Percentiles rank a stretch among this genome's conserved stretches.
Evolutionary conservation across 1,140 invertebrate species (phyloP).

Genomic region (Euwallacea similis): DNA sequence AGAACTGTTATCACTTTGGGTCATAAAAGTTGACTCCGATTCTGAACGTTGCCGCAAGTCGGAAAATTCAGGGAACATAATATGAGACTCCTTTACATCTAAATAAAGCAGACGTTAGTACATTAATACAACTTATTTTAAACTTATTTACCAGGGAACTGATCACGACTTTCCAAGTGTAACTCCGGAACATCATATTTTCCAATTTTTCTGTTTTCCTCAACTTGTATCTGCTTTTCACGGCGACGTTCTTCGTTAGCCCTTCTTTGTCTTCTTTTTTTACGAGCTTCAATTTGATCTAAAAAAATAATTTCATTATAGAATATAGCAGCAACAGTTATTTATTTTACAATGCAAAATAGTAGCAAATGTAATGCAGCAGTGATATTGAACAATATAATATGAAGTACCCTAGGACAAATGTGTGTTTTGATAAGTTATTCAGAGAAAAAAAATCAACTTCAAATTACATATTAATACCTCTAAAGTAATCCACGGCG

Average conservation of each 20-base stretch:
- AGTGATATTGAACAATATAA: too few species aligned
- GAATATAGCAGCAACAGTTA: slow-evolving; percentile 1
- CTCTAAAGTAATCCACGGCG: slow-evolving; percentile 67
- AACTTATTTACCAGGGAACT: slow-evolving; percentile 62
- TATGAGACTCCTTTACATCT: slow-evolving; percentile 58
- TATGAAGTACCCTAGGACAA: too few species aligned
- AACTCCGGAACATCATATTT: slow-evolving; percentile 62
- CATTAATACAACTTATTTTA: neutral
- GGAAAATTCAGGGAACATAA: slow-evolving; percentile 62
- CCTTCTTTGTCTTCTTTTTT: slow-evolving; percentile 63
- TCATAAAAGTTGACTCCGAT: slow-evolving; percentile 33
- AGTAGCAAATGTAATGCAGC: neutral
- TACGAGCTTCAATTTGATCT: slow-evolving; percentile 69
- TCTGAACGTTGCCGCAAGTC: slow-evolving; percentile 36
- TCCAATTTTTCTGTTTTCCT: slow-evolving; percentile 72
- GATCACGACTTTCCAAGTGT: slow-evolving; percentile 62
- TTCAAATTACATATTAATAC: slow-evolving; percentile 53
- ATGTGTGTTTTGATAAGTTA: too few species aligned
- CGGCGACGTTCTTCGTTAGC: slow-evolving; percentile 70
- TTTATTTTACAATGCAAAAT: neutral
- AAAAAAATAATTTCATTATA: neutral
- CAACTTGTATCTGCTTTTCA: slow-evolving; percentile 70
- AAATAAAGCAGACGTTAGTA: neutral
- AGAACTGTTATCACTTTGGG: slow-evolving; percentile 38
- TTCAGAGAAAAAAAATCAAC: neutral